Conservation (phyloP, 2,888 invertebrate genomes). For the Alentia gelatinosa region DNA sequence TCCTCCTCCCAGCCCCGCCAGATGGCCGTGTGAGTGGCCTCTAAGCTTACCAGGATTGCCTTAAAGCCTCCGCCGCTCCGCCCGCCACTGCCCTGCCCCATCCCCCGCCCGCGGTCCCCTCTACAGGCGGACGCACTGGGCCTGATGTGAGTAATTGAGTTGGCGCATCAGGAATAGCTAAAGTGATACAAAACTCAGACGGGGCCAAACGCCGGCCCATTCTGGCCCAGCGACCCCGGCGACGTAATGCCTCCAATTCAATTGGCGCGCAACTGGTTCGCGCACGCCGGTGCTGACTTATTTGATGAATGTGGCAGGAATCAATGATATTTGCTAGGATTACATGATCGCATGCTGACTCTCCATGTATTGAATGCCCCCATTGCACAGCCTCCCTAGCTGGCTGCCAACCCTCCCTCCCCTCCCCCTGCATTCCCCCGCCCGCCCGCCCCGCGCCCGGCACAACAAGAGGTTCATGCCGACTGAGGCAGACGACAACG, state of each 20-base stretch:
- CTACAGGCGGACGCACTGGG: background rate
- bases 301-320: constrained; percentile 17
- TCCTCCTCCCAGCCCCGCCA: background rate
- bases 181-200: constrained; percentile 13
- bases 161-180: constrained; percentile 28
- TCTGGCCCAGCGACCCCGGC: background rate
- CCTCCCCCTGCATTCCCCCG: background rate
- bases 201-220: background rate
- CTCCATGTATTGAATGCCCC: constrained; percentile 17
- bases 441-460: background rate
- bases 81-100: background rate
- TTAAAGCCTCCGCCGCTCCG: background rate
- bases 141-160: constrained; percentile 15
- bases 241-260: background rate
- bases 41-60: constrained; percentile 11
- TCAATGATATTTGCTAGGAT: constrained; percentile 42
- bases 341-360: constrained; percentile 39
- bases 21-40: background rate
- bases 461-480: background rate
- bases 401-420: background rate
- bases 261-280: background rate
- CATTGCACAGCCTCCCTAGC: too few relatives aligned
- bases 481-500: too few relatives aligned
- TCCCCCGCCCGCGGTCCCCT: background rate
- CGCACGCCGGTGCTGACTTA: background rate